Percentiles rank a stretch among this genome's conserved stretches.
phyloP scores from a whole-genome alignment of 2,113 vertebrate species.

The Lepus timidus region DNA sequence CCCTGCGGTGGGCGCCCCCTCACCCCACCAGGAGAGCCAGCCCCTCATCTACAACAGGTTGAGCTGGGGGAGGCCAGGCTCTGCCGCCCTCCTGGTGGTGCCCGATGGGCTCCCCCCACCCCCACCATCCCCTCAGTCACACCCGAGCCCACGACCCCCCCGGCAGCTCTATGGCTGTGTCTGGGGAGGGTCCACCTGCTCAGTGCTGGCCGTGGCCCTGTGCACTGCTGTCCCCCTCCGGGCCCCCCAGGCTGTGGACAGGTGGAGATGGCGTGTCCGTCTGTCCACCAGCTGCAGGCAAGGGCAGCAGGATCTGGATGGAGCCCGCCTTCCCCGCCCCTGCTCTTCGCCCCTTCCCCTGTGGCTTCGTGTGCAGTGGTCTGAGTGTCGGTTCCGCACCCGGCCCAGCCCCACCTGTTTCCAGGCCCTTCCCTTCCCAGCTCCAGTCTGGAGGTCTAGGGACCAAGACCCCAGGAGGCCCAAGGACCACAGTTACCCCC shows the following conservation, averaged over 20 bases:
- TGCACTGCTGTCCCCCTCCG: not conserved
- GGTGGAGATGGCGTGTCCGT: not conserved
- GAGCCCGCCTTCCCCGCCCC: not conserved
- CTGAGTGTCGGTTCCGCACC: slow-evolving; percentile 42
- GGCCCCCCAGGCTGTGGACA: not conserved
- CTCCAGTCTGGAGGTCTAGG: slow-evolving; percentile 37
- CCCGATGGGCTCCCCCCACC: not conserved
- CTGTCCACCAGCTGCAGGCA: not conserved
- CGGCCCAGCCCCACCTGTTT: slow-evolving; percentile 1
- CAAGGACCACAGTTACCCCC: not conserved
- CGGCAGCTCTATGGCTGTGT: not conserved
- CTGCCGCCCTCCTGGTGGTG: not conserved
- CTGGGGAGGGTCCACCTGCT: not conserved
- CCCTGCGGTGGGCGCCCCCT: not conserved
- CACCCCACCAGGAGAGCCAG: not conserved
- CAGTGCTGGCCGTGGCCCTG: not conserved
- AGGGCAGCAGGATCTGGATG: not conserved
- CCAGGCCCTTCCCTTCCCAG: not conserved
- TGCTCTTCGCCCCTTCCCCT: not conserved
- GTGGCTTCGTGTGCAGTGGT: slow-evolving; percentile 24
- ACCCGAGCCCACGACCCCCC: not conserved
- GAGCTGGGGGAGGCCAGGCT: not conserved
- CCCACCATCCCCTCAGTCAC: not conserved
- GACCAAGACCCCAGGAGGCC: not conserved
- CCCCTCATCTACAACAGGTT: not conserved